Base-by-base conservation (phyloP, 2,797 vertebrate species). In the Sebastolobus altivelis region DNA sequence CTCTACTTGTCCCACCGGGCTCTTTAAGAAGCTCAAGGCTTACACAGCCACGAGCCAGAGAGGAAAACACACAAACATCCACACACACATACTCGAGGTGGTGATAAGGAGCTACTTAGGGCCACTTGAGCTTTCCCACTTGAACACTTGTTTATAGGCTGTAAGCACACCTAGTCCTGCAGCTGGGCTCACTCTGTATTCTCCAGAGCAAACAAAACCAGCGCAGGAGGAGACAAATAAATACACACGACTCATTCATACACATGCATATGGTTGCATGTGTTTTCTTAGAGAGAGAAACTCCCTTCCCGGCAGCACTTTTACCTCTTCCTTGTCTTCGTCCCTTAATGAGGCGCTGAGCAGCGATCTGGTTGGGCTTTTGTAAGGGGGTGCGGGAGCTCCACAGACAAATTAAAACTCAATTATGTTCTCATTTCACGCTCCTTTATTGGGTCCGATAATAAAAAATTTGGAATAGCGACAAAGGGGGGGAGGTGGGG, bases 391-490 rank as follows among this genome's bases (percentile, higher is more conserved):
- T 79, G 81, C 81, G 75, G 81, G 63, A 80, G 73, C 88, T 89
- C 87, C 82, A 82, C 80, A 71, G 85, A 87, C 78, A 89, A 93
- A 95, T 95, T 95, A 95, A 94, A 95, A 94, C 89, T 83, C 92
- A 91, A 95, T 95, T 94, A 94, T 93, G 88, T 90, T 95, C 95
- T 94, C 90, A 95, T 95, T 95, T 95, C 94, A 95, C 77, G 84
- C 88, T 92, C 83, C 91, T 93, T 93, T 89, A 92, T 92, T 92
- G 85, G 82, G 81, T 46, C 84, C 49, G 71, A 90, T 92, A 82
- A 84, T n/a, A 65, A 65, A 66, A 83, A 85, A 90, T 67, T 72
- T 82, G 63, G 79, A 87, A 58, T 60, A 85, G 85, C 27, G 35
- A 72, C 52, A 37, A 60, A 61, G 66, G 56, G 80, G 71, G 63